phyloP scores from a whole-genome alignment of 2,113 vertebrate genomes.

The Corythoichthys haematopterus region DNA sequence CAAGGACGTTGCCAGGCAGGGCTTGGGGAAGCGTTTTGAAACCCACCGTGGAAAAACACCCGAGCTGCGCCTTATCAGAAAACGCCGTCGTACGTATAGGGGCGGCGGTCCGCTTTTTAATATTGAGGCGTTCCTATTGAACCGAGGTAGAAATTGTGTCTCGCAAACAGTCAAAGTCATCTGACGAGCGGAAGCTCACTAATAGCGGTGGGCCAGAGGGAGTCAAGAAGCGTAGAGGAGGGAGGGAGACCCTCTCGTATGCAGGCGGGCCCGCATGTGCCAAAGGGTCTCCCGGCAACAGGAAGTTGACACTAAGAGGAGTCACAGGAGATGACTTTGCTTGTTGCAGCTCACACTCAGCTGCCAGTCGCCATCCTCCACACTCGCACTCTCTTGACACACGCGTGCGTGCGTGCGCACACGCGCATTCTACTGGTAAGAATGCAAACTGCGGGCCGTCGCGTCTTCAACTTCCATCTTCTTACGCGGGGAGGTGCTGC shows the following conservation, averaged over 20 bases:
- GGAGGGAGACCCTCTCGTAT: neutral
- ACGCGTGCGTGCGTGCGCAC: neutral
- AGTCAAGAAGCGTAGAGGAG: neutral
- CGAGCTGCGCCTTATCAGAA: no score
- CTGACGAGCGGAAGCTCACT: constrained; percentile 13
- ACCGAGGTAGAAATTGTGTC: neutral
- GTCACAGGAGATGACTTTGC: constrained; percentile 47
- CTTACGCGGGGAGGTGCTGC: constrained; percentile 24
- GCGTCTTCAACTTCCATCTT: constrained; percentile 7
- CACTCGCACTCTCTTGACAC: constrained; percentile 20
- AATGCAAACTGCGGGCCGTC: neutral
- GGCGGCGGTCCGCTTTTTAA: no score
- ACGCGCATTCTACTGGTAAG: neutral
- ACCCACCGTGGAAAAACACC: no score
- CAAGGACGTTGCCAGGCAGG: no score
- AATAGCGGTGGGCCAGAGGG: neutral
- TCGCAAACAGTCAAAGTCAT: neutral
- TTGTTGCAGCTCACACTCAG: constrained; percentile 47
- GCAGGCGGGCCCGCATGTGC: neutral
- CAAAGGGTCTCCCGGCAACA: constrained; percentile 41
- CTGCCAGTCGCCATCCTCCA: constrained; percentile 56
- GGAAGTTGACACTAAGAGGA: constrained; percentile 49
- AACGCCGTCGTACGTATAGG: no score
- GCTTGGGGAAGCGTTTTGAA: no score
- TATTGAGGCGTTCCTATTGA: neutral